Base-by-base conservation (phyloP, 2,888 invertebrate genomes). In the Parthenolecanium corni region DNA sequence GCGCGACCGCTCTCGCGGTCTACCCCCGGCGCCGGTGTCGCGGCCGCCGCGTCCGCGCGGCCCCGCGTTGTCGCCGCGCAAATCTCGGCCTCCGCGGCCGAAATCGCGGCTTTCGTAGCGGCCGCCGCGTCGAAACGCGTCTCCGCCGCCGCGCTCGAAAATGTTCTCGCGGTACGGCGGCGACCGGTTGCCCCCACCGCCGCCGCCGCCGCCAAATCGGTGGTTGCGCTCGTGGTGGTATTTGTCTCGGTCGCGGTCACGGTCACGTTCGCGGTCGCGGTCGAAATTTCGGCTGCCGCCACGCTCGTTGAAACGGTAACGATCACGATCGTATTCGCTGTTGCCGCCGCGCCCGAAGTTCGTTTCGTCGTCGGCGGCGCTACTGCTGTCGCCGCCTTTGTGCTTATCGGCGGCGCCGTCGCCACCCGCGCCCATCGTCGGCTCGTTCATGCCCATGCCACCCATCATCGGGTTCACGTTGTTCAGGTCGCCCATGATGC, bases 31-130 rank as follows among this genome's bases (percentile, higher is more conserved):
- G 11, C 24, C 51, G 20, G 23, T 11, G 24, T 61, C 61, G 23
- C 61, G 36, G 5, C n/a, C 11, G 21, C 24, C 9, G 16, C 49
- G 56, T 9, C 21, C 44, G 5, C 25, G 25, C 23, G 46, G 36
- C 9, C 21, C 24, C 36, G 23, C 21, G 11, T 61, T 51, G 25
- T 38, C 23, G 14, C 51, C 36, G 23, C 49, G 49, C 24, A 23
- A 49, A 3, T 61, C 61, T 31, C 31, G 38, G n/a, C 21, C 21
- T 20, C 54, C 42, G 4, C 42, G 54, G 1, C 14, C 3, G 54
- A 40, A 54, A 54, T 54, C 54, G 40, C 54, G 54, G 38, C 54
- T 54, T 16, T 40, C 38, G 16, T 54, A 38, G 24, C 52, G 40
- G 11, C 54, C 40, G 11, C 42, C 25, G 23, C 31, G n/a, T 3